These are phyloP conservation scores for Mugil cephalus DNA, from an alignment of 2,113 vertebrate species.

Conservation along the genomic window DNA sequence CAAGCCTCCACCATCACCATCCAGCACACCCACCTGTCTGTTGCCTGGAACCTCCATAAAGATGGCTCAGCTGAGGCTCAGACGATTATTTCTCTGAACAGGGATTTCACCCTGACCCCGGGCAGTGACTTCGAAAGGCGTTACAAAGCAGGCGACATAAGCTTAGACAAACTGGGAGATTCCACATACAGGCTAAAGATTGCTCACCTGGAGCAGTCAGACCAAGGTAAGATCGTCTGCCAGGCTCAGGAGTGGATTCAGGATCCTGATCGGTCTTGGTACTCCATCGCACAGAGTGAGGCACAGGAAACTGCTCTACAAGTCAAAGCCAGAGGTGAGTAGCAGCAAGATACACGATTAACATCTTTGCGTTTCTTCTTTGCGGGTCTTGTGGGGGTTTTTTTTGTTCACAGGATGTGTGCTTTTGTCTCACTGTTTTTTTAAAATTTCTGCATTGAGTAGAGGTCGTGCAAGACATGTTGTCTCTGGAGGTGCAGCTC, in stretches of 20 bases:
- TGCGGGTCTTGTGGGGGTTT: not conserved
- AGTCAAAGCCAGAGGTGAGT: constrained; percentile 75
- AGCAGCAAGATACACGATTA: too few species aligned
- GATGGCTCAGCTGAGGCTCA: not conserved
- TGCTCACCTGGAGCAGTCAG: constrained; percentile 71
- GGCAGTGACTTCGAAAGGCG: constrained; percentile 83
- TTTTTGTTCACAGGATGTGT: constrained; percentile 34
- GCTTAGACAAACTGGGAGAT: constrained; percentile 85
- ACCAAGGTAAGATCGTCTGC: constrained; percentile 88
- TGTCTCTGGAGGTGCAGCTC: constrained; percentile 75
- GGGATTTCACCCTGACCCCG: constrained; percentile 85
- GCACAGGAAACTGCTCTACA: constrained; percentile 59
- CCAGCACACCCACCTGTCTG: constrained; percentile 92
- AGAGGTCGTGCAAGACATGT: constrained; percentile 58
- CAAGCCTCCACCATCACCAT: constrained; percentile 86
- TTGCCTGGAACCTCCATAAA: constrained; percentile 86
- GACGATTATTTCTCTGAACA: constrained; percentile 87
- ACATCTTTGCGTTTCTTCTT: too few species aligned
- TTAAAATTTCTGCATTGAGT: constrained; percentile 1
- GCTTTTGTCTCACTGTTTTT: not conserved
- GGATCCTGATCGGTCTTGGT: constrained; percentile 90
- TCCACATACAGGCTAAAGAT: constrained; percentile 84
- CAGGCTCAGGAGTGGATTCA: constrained; percentile 90
- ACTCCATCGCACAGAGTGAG: constrained; percentile 81
- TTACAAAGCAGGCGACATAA: constrained; percentile 78